Conservation (phyloP, 2,797 vertebrate genomes). For the Melanotaenia parkinsoni region DNA sequence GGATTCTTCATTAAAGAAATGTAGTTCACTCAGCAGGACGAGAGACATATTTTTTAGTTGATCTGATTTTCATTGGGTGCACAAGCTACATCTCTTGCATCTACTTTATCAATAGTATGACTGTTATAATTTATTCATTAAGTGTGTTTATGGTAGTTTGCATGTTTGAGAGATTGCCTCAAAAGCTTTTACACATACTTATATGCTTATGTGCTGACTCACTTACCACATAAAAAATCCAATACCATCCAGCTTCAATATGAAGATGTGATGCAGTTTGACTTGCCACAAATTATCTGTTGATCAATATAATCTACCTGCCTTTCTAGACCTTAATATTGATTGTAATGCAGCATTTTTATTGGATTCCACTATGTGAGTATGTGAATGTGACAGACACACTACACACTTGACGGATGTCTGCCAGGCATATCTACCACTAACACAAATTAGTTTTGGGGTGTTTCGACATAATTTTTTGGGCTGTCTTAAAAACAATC, state of each 20-base stretch:
- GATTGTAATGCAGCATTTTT: slow-evolving; percentile 44
- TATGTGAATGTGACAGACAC: slow-evolving; percentile 9
- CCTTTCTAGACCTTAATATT: slow-evolving; percentile 39
- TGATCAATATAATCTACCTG: slow-evolving; percentile 48
- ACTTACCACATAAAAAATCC: slow-evolving; percentile 50
- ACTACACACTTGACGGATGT: slow-evolving; percentile 15
- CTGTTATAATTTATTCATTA: slow-evolving; percentile 5
- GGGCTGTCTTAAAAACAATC: not conserved
- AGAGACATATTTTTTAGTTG: not conserved
- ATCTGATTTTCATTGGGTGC: not conserved
- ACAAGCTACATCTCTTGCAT: not conserved
- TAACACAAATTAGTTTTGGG: not conserved
- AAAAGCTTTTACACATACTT: not conserved
- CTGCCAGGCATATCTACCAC: slow-evolving; percentile 3
- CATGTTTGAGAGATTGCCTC: not conserved
- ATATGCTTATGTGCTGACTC: slow-evolving; percentile 22
- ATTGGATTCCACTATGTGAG: slow-evolving; percentile 22
- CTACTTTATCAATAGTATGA: not conserved
- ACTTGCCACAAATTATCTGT: slow-evolving; percentile 47
- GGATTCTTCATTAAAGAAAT: not conserved
- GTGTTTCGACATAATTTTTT: not conserved
- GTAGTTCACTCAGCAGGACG: not conserved
- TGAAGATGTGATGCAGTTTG: slow-evolving; percentile 38
- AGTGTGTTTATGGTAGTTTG: slow-evolving; percentile 15
- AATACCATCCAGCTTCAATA: slow-evolving; percentile 18